These are phyloP conservation scores for Pomatorhinus ruficollis DNA, from an alignment of 2,113 vertebrate species.

Conservation along the genomic window DNA sequence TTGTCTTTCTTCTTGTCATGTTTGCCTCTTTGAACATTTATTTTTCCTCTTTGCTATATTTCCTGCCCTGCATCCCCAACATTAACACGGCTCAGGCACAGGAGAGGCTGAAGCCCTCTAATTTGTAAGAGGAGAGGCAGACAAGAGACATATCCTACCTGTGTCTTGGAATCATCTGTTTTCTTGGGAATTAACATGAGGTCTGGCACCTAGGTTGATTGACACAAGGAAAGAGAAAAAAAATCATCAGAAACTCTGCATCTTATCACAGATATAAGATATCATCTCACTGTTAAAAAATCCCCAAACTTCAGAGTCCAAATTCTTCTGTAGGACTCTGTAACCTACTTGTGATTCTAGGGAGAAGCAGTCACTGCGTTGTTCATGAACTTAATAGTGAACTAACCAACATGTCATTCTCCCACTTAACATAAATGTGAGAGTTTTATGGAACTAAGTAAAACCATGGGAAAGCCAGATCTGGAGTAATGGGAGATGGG, in stretches of 20 bases:
- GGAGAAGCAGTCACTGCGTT: background rate
- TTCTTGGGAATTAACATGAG: background rate
- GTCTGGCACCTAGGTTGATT: conserved; percentile 23
- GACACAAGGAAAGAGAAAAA: background rate
- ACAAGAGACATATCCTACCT: conserved; percentile 5
- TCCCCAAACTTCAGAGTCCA: background rate
- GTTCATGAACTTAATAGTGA: background rate
- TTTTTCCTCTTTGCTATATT: background rate
- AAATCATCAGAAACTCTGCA: background rate
- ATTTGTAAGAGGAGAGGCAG: background rate
- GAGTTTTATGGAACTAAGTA: background rate
- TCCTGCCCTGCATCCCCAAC: background rate
- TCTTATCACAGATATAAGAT: background rate
- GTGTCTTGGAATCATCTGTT: fast-evolving
- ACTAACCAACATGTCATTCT: background rate
- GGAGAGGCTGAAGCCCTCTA: background rate
- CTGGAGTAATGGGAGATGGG: background rate
- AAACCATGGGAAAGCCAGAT: background rate
- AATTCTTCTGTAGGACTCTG: background rate
- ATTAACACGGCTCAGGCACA: background rate
- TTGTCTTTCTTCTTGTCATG: background rate
- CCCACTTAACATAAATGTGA: background rate
- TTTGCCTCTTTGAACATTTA: background rate
- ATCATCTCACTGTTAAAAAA: background rate
- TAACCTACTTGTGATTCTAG: background rate